These are phyloP conservation scores for Uria lomvia DNA, from an alignment of 2,113 vertebrate genomes.

Conservation along the genomic window DNA sequence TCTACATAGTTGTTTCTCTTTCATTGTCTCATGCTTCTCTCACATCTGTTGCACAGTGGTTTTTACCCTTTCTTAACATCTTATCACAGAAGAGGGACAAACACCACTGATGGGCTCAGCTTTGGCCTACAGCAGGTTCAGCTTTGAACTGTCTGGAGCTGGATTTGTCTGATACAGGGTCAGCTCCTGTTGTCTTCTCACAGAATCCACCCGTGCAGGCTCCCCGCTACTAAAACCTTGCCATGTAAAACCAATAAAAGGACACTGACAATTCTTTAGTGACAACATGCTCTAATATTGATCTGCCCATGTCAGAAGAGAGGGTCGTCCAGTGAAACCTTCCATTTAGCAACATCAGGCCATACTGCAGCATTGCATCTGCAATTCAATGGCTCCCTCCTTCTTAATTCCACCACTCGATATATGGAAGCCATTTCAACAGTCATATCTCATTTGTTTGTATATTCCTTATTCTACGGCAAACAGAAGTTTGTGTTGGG, in stretches of 20 bases:
- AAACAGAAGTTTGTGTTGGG: not conserved
- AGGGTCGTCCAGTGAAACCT: not conserved
- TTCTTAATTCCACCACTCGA: not conserved
- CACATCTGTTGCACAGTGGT: not conserved
- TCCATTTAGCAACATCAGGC: not conserved
- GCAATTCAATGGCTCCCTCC: not conserved
- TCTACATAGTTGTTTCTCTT: not conserved
- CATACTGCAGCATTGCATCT: not conserved
- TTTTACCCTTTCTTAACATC: not conserved
- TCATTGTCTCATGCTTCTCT: not conserved
- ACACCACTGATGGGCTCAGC: not conserved
- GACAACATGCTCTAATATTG: not conserved
- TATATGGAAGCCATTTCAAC: not conserved
- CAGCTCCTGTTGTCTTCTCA: not conserved
- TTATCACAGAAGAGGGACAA: not conserved
- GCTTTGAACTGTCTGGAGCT: not conserved
- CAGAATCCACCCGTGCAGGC: not conserved
- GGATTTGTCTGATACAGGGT: not conserved
- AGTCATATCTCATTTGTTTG: not conserved
- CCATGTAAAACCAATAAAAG: fast-evolving
- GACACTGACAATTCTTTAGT: not conserved
- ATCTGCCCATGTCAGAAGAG: not conserved
- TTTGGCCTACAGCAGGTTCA: fast-evolving
- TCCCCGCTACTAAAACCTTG: not conserved
- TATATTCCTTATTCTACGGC: not conserved